These are phyloP conservation scores for Acropternis orthonyx DNA, from an alignment of 2,797 vertebrate genomes.

Conservation along the genomic window DNA sequence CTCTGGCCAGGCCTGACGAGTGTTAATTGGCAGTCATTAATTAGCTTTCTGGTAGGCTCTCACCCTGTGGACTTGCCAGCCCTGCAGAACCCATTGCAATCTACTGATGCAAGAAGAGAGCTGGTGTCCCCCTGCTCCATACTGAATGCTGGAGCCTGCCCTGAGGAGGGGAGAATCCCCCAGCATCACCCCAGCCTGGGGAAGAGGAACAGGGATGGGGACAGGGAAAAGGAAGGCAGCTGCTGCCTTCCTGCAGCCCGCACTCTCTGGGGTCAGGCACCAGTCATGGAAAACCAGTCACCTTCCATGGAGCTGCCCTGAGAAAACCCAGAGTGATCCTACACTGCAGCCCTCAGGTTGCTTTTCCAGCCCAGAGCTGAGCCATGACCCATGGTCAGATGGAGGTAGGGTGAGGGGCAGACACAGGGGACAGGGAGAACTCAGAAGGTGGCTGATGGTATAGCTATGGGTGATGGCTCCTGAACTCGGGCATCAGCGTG, in stretches of 20 bases:
- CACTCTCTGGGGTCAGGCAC: background rate
- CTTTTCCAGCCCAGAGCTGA: background rate
- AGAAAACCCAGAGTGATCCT: background rate
- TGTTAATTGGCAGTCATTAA: background rate
- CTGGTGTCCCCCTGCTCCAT: background rate
- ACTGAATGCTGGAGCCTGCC: background rate
- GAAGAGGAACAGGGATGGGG: background rate
- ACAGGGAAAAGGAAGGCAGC: background rate
- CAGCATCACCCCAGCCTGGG: background rate
- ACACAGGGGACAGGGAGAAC: rapidly evolving
- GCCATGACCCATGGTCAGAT: background rate
- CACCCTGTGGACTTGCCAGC: background rate
- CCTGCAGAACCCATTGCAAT: background rate
- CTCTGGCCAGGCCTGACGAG: background rate
- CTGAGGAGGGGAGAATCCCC: background rate
- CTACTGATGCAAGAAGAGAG: background rate
- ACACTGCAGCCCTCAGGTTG: background rate
- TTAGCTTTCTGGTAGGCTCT: background rate
- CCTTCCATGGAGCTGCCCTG: background rate
- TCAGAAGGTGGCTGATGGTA: rapidly evolving
- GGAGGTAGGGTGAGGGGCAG: rapidly evolving
- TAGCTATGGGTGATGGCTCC: background rate
- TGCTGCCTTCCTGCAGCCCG: background rate
- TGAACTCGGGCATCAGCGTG: background rate
- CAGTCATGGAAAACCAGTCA: rapidly evolving